Percentiles rank a stretch among this genome's conserved stretches.
These are phyloP conservation scores for Dryoscopus gambensis DNA, from an alignment of 2,113 vertebrate species.

Conservation along the genomic window DNA sequence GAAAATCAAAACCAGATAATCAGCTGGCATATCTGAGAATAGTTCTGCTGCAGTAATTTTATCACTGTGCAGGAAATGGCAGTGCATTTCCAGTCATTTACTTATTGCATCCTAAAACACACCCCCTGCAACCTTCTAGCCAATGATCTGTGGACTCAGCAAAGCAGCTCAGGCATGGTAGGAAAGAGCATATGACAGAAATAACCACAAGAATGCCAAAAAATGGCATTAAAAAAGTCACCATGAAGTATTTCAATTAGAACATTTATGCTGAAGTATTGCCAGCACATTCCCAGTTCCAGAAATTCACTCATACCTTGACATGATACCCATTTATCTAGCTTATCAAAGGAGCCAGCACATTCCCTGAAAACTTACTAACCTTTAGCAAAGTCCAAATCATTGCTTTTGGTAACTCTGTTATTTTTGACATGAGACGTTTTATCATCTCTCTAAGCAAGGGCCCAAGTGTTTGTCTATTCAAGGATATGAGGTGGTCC, in stretches of 20 bases:
- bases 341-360: neutral
- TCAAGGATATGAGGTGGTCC: neutral
- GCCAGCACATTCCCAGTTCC: neutral
- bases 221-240: neutral
- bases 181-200: neutral
- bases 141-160: neutral
- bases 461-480: neutral
- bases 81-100: neutral
- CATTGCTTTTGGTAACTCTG: neutral
- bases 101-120: neutral
- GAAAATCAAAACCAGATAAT: conserved; percentile 4
- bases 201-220: neutral
- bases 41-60: neutral
- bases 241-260: neutral
- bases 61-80: neutral
- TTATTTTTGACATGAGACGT: neutral
- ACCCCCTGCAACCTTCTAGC: neutral
- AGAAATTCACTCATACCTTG: neutral
- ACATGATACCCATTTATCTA: neutral
- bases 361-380: neutral
- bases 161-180: neutral
- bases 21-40: neutral
- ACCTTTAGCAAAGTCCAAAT: neutral
- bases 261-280: neutral
- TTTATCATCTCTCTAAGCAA: neutral